These are phyloP conservation scores for Apis florea DNA, from an alignment of 1,140 invertebrate species.

Conservation along the genomic window DNA sequence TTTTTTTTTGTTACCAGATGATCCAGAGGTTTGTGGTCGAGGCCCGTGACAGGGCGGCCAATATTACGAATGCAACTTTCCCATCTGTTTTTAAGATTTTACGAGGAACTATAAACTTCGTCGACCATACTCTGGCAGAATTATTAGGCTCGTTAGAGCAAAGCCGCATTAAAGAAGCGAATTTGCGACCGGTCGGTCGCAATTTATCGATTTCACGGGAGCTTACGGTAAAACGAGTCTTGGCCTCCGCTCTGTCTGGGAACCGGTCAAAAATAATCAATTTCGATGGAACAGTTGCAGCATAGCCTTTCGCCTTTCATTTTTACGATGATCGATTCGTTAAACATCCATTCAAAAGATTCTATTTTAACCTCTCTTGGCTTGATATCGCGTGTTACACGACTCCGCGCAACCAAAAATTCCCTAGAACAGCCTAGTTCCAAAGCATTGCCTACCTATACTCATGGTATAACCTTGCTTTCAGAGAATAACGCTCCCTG, in stretches of 20 bases:
- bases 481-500: too few relatives aligned
- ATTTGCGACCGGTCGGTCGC: slow-evolving; percentile 29
- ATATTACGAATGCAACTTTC: slow-evolving; percentile 24
- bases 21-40: not conserved
- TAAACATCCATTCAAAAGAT: not conserved
- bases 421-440: not conserved
- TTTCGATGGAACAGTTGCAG: not conserved
- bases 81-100: slow-evolving; percentile 30
- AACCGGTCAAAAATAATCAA: slow-evolving; percentile 7
- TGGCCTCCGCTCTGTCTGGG: not conserved
- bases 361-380: not conserved
- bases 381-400: not conserved
- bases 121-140: slow-evolving; percentile 2
- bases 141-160: slow-evolving; percentile 43
- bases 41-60: not conserved
- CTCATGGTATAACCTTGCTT: too few relatives aligned
- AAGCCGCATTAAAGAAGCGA: slow-evolving; percentile 46
- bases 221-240: slow-evolving; percentile 22
- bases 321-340: slow-evolving; percentile 12
- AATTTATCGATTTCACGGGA: slow-evolving; percentile 43
- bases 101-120: slow-evolving; percentile 17
- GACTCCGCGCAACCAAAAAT: not conserved
- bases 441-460: too few relatives aligned
- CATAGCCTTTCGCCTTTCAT: not conserved
- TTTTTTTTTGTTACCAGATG: not conserved